These are phyloP conservation scores for Leucoraja ocellata DNA, from an alignment of 2,797 vertebrate species.

Conservation along the genomic window DNA sequence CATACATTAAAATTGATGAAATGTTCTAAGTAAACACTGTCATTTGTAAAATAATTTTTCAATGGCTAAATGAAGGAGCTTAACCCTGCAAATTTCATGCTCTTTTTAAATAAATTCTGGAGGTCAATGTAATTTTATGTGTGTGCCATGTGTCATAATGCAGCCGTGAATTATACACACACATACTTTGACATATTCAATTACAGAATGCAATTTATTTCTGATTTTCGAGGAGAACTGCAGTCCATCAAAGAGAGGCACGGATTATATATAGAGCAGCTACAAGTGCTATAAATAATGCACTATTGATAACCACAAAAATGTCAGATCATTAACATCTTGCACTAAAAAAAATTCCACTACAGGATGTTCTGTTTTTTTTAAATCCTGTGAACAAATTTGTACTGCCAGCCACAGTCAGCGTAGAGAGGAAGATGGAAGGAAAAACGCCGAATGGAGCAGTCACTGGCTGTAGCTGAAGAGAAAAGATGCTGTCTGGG, in stretches of 20 bases:
- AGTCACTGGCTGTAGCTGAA: too few species aligned
- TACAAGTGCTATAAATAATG: neutral
- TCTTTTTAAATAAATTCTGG: conserved; percentile 7
- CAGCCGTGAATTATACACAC: conserved; percentile 4
- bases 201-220: conserved; percentile 24
- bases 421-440: too few species aligned
- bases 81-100: conserved; percentile 11
- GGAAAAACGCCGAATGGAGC: too few species aligned
- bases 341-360: neutral
- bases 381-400: neutral
- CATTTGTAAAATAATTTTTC: conserved; percentile 23
- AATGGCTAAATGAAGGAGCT: neutral
- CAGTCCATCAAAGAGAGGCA: conserved; percentile 25
- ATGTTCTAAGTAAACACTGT: conserved; percentile 15
- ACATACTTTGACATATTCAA: conserved; percentile 31
- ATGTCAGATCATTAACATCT: conserved; percentile 21
- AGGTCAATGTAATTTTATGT: conserved; percentile 25
- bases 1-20: neutral
- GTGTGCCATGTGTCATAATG: conserved; percentile 3
- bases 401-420: neutral
- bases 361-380: neutral
- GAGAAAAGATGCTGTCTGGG: too few species aligned
- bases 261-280: conserved; percentile 2
- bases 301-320: neutral
- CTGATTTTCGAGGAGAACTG: conserved; percentile 7